phyloP scores from a whole-genome alignment of 2,888 invertebrate genomes.

The Spicauda simplicius region DNA sequence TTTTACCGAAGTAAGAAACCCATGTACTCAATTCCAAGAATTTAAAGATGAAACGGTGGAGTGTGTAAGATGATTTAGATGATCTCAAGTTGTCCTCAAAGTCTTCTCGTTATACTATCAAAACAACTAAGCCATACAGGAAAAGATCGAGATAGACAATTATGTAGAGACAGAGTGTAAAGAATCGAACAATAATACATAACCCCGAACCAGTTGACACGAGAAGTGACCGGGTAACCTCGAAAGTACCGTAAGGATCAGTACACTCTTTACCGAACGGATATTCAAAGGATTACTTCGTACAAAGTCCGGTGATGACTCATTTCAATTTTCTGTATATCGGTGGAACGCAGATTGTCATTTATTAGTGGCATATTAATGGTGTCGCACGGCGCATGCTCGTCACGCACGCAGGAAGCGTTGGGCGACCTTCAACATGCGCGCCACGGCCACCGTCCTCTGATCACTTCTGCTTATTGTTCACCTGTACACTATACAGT shows the following conservation, averaged over 20 bases:
- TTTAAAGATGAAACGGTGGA: constrained; percentile 35
- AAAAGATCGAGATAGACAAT: constrained; percentile 25
- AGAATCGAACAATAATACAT: constrained; percentile 48
- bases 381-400: constrained; percentile 58
- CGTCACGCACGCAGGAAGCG: constrained; percentile 83
- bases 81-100: constrained; percentile 17
- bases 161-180: constrained; percentile 30
- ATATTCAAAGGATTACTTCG: constrained; percentile 10
- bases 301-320: not conserved
- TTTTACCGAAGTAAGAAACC: constrained; percentile 37
- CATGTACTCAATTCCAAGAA: constrained; percentile 38
- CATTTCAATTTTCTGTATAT: constrained; percentile 29
- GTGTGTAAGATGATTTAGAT: constrained; percentile 28
- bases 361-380: constrained; percentile 39
- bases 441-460: constrained; percentile 72
- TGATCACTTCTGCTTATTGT: constrained; percentile 64
- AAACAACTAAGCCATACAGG: not conserved
- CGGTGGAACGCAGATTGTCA: constrained; percentile 31
- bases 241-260: constrained; percentile 54
- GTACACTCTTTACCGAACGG: constrained; percentile 7
- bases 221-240: constrained; percentile 68
- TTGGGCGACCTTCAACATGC: constrained; percentile 72
- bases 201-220: constrained; percentile 54
- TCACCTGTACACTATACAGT: constrained; percentile 43
- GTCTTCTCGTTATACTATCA: constrained; percentile 13